Base-by-base conservation (phyloP, 1,140 invertebrate genomes). In the Drosophila repletoides region DNA sequence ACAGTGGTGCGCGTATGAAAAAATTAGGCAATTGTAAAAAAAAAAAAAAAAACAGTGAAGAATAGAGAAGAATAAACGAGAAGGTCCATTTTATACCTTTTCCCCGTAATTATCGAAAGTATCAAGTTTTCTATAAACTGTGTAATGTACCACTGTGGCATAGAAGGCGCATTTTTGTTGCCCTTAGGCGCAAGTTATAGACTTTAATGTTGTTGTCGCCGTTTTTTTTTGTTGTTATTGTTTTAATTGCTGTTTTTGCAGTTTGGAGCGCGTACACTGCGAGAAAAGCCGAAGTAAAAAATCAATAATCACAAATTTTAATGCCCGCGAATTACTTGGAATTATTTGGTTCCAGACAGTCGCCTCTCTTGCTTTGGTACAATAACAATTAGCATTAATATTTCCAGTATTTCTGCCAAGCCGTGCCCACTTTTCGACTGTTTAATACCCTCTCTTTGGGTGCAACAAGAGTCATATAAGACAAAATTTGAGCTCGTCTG, bases 241-340 rank as follows among this genome's bases (percentile, higher is more conserved):
- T 51, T 61, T 40, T 14, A 21, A 51, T 56, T 56, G 19, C 33
- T 55, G 33, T 36, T 12, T 49, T 67, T 41, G 58, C 64, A 45
- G 56, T 81, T 49, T n/a, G 56, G 59, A 53, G 38, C 19, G 21
- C 58, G 33, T 29, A 38, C 34, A 24, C 7, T 14, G n/a, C 34
- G 22, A 46, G 28, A 55, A 56, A 48, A 46, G 38, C 46, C 63
- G 68, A 46, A 75, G 76, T 72, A 79, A 76, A 72, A 79, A 76
- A 72, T 84, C 80, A 84, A 84, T 84, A 84, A 86, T 79, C 73
- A 69, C 72, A 84, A 84, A 86, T 69, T 86, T 86, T 75, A 58
- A 86, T 84, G 80, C 15, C 63, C 72, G 67, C 58, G 51, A 84
- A 86, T 79, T 75, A 60, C 52, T 79, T 65, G 58, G 46, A 21